Evolutionary conservation across 2,888 invertebrate genomes (phyloP), one percentile per base, ranked within the genome.

Genomic region (Quadriops clusia): DNA sequence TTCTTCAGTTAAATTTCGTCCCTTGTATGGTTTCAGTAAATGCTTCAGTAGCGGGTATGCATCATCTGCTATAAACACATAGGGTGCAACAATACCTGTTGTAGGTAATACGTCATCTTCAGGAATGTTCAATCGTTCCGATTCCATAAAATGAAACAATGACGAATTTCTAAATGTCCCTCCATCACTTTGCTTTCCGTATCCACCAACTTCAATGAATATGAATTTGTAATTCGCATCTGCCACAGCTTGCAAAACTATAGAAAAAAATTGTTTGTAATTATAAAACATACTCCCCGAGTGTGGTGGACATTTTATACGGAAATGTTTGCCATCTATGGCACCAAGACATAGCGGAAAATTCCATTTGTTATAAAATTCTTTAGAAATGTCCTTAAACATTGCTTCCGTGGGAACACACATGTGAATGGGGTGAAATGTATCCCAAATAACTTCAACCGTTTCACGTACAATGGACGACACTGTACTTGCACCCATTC

Each of bases 191-290:
- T 28, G 28, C 5, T 28, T 28, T 17, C 33, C 33, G n/a, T 28
- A 33, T 7, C 22, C 28, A 5, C 18, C 28, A 22, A 28, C 28
- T 16, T 23, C 28, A 12, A 28, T 15, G 5, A 10, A 17, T 11
- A 22, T 16, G 28, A 28, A 33, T n/a, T 33, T 31, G 18, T 25
- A 31, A 4, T 30, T 23, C 11, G 30, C 23, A 24, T 30, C 30
- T 6, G 16, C 23, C 11, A 30, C 14, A 4, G 15, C 30, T 14
- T 13, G 4, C 13, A 31, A 11, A 8, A 31, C 31, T 7, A 20
- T 17, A 24, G 17, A n/a, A n/a, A n/a, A n/a, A n/a, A n/a, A n/a
- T n/a, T n/a, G n/a, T n/a, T n/a, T n/a, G n/a, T n/a, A n/a, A n/a
- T n/a, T n/a, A n/a, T n/a, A n/a, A n/a, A n/a, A n/a, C n/a, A n/a